Base-by-base conservation (phyloP, 1,140 invertebrate genomes). In the Magallana angulata region DNA sequence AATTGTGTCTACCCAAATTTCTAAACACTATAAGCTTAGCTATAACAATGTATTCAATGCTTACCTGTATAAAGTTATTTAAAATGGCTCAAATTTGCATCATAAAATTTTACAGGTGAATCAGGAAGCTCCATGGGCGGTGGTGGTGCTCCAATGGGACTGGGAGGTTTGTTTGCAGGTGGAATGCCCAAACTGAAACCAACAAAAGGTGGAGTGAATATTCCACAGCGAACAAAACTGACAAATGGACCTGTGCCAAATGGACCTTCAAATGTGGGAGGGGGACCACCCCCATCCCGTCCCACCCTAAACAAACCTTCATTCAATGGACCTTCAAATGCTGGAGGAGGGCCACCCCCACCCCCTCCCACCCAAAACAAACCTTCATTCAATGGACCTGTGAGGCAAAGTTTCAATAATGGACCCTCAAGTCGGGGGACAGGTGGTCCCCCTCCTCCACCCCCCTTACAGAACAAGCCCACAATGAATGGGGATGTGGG, bases 381-480 rank as follows among this genome's bases (percentile, higher is more conserved):
- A 62, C 84, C 59, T 57, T 62, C 60, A 85, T 85, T 68, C 18
- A 85, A 85, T 85, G 84, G 84, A 85, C 84, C 84, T 30, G 59
- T 56, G 36, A 68, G 62, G 16, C 56, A 60, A 56, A 71, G 18
- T 30, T 71, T 71, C 68, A 6, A 5, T 24, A 85, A 85, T 68
- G 84, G 84, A 48, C 84, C 60, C 68, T 30, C 24, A 71, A 24
- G 68, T 9, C n/a, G 68, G 24, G 68, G 68, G 6, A 24, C 36
- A 16, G 87, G 83, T n/a, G 83, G 83, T 16, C 83, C 84, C n/a
- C 87, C 76, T 3, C 87, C 83, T 1, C 87, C 87, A 24, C 87
- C 87, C 62, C 87, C 87, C 30, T 57, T 30, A 9, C 80, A 68
- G 16, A 85, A 62, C 57, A 88, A 88, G 57, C 76, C 84, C 9